phyloP scores from a whole-genome alignment of 2,797 vertebrate genomes.

The Sebastes alutus region DNA sequence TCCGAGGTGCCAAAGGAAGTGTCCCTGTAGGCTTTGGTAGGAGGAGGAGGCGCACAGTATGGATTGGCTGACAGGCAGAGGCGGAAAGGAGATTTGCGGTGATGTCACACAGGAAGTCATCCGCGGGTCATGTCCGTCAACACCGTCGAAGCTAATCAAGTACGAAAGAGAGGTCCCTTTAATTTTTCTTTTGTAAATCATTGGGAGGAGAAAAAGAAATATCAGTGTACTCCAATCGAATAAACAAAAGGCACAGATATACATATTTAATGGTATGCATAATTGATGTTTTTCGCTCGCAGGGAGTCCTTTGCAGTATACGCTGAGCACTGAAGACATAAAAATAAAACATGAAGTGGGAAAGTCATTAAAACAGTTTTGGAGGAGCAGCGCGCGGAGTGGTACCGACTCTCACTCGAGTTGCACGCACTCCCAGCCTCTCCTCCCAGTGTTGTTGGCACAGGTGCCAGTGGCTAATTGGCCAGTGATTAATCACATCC shows the following conservation, averaged over 20 bases:
- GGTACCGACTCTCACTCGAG: slow-evolving; percentile 54
- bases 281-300: slow-evolving; percentile 78
- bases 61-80: slow-evolving; percentile 51
- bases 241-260: slow-evolving; percentile 81
- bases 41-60: slow-evolving; percentile 34
- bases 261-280: slow-evolving; percentile 82
- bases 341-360: slow-evolving; percentile 80
- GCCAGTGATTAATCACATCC: slow-evolving; percentile 74
- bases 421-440: slow-evolving; percentile 36
- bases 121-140: slow-evolving; percentile 37
- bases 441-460: slow-evolving; percentile 46
- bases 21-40: slow-evolving; percentile 44
- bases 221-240: slow-evolving; percentile 75
- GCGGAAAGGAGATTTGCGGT: slow-evolving; percentile 40
- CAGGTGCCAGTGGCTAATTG: slow-evolving; percentile 74
- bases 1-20: slow-evolving; percentile 56
- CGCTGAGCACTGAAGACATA: slow-evolving; percentile 77
- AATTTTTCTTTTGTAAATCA: slow-evolving; percentile 67
- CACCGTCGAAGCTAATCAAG: slow-evolving; percentile 27
- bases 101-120: slow-evolving; percentile 71
- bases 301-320: slow-evolving; percentile 79
- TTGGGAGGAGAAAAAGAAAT: slow-evolving; percentile 58
- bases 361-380: slow-evolving; percentile 78
- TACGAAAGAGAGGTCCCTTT: slow-evolving; percentile 18
- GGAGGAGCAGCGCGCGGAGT: slow-evolving; percentile 55